Conservation (phyloP, 2,113 vertebrate species). For the Eupsittula cactorum region DNA sequence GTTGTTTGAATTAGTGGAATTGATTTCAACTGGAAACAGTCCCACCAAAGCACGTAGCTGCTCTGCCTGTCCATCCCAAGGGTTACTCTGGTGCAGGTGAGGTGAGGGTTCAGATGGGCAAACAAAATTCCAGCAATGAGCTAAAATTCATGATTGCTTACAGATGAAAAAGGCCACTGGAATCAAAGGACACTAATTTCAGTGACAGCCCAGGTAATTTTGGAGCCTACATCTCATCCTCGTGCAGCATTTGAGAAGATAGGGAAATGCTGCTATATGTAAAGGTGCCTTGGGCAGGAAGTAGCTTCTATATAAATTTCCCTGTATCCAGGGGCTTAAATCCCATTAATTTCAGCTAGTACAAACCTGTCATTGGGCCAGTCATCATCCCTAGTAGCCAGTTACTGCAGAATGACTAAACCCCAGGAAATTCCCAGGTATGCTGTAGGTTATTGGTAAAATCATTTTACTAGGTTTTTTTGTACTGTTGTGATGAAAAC, state of each 20-base stretch:
- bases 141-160: background rate
- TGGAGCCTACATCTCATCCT: background rate
- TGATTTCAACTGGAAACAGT: background rate
- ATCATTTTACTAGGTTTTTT: background rate
- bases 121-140: background rate
- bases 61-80: background rate
- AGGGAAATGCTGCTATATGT: background rate
- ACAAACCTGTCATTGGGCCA: background rate
- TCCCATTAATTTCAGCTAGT: background rate
- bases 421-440: background rate
- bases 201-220: background rate
- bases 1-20: background rate
- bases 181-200: background rate
- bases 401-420: background rate
- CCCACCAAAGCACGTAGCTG: rapidly evolving
- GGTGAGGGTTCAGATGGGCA: background rate
- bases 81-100: background rate
- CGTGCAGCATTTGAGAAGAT: background rate
- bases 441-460: background rate
- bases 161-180: background rate
- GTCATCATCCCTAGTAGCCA: background rate
- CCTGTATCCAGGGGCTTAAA: background rate
- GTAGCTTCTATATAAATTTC: background rate
- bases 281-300: background rate
- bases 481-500: background rate